Base-by-base conservation (phyloP, 2,797 vertebrate species). In the Sparidentex hasta region DNA sequence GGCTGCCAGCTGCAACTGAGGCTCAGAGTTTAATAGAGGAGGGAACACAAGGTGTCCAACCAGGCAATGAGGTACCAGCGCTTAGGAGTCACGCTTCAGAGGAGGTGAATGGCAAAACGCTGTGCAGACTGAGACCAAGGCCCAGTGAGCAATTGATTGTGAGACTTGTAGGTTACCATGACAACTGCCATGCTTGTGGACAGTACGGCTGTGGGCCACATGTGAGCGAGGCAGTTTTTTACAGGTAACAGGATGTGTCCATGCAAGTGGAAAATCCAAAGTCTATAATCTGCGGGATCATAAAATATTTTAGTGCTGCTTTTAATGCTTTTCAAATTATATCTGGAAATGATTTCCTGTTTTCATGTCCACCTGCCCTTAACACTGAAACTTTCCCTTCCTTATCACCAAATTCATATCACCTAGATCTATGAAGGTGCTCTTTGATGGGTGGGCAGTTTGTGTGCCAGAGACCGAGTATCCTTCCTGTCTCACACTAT, bases 161-260 rank as follows among this genome's bases (percentile, higher is more conserved):
- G 74, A 93, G 81, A 87, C 86, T 90, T 52, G 62, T 67, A 14
- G 52, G 93, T 95, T 91, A 74, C 93, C 91, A 94, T 93, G 92
- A 91, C 88, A 88, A 95, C 93, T 81, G 54, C 65, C 72, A 82
- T 88, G 86, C 87, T 86, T 83, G 54, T 78, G 59, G 51, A 74
- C 71, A 77, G 78, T 59, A 56, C 23, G 64, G 74, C 23, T 59
- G 71, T 74, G 81, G 79, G 80, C 61, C 81, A 78, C 65, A 66
- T 86, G 84, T 81, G 74, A 88, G 27, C 41, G 33, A 82, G 59
- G 64, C 57, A 74, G 62, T 55, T 75, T 83, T 86, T 70, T 8
- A 76, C 46, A 82, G 38, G 75, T 77, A 81, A 81, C 25, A 81
- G 55, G 72, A 83, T 76, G 57, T 57, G 41, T 50, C 20, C 44